Conservation (phyloP, 2,797 vertebrate genomes). For the Rhodeus uyekii region DNA sequence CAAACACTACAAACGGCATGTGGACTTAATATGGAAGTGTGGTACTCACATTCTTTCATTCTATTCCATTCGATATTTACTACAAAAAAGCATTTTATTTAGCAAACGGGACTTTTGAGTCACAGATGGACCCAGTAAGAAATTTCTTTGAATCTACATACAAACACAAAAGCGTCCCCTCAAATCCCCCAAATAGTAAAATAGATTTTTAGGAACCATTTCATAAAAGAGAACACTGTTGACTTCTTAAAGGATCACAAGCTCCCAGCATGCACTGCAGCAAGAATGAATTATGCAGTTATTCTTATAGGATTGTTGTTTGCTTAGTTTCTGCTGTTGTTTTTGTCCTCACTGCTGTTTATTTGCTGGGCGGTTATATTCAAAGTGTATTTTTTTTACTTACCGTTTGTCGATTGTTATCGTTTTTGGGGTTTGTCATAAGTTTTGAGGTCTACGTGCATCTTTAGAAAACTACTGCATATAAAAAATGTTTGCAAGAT, state of each 20-base stretch:
- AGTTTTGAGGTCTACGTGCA: neutral
- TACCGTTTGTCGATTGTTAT: neutral
- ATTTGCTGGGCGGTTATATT: neutral
- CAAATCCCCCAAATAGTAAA: neutral
- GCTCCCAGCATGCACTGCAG: constrained; percentile 13
- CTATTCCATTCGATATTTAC: neutral
- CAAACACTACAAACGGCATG: constrained; percentile 47
- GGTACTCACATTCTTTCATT: constrained; percentile 13
- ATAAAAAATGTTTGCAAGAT: neutral
- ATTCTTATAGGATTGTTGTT: neutral
- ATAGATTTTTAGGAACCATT: neutral
- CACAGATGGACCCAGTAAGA: neutral
- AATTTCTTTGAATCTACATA: neutral
- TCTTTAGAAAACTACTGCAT: neutral
- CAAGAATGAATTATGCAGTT: neutral
- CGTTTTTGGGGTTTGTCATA: neutral
- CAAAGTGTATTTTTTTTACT: neutral
- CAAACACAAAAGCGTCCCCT: neutral
- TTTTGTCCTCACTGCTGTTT: neutral
- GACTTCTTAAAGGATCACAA: neutral
- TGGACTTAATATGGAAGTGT: constrained; percentile 42
- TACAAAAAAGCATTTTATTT: neutral
- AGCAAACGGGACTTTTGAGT: neutral
- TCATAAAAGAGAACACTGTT: neutral
- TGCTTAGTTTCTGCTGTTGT: neutral